phyloP scores from a whole-genome alignment of 2,888 invertebrate species.

The Protophormia terraenovae region DNA sequence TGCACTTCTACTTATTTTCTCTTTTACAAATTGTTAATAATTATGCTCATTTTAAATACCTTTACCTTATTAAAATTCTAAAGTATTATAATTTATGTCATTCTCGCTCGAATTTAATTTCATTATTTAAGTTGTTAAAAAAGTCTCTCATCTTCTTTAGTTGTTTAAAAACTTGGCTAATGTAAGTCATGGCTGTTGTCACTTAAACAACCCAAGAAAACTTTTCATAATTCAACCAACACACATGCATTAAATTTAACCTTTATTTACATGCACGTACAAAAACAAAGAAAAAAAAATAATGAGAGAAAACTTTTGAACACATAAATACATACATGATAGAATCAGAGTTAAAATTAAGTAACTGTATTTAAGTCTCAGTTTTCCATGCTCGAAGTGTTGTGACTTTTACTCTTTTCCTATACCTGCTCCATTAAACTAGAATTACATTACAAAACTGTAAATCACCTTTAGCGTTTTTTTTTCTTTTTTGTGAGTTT shows the following conservation, averaged over 20 bases:
- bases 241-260: neutral
- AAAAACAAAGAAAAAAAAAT: too few species aligned
- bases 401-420: neutral
- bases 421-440: conserved; percentile 17
- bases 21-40: too few species aligned
- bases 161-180: neutral
- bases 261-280: neutral
- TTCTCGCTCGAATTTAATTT: neutral
- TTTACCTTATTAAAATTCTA: neutral
- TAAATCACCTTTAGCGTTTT: conserved; percentile 1
- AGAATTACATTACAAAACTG: neutral
- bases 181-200: neutral
- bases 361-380: too few species aligned
- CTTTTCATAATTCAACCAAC: neutral
- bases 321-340: neutral
- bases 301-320: too few species aligned
- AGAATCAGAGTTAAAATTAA: too few species aligned
- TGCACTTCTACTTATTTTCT: too few species aligned
- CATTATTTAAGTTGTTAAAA: conserved; percentile 35
- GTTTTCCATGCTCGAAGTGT: neutral
- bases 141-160: conserved; percentile 19
- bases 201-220: neutral
- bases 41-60: neutral
- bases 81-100: neutral
- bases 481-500: too few species aligned